Base-by-base conservation (phyloP, 2,113 vertebrate genomes). In the Gavia stellata region DNA sequence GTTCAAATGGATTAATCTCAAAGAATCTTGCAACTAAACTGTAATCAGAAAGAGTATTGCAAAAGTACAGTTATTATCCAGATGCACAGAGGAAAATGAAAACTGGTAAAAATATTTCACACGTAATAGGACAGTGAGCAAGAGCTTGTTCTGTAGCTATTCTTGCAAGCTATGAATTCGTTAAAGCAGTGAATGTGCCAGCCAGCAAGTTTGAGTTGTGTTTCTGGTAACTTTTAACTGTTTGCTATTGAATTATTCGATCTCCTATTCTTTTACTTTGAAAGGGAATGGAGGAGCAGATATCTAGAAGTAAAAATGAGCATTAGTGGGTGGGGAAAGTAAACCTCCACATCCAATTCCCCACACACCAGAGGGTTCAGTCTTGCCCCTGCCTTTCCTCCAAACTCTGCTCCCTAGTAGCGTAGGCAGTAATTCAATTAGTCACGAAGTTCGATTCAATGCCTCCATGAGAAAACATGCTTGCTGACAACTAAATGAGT, bases 1-100 rank as follows among this genome's bases (percentile, higher is more conserved):
- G 99, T 23, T 99, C 99, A 97, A 99, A 99, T 0, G 99, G 99
- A 91, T 58, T 99, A 5, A 98, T 59, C 84, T 99, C 98, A 94
- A 99, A 99, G 40, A 99, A 62, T 45, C 93, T 97, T 74, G 98
- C 99, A 16, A 97, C 2, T 18, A 99, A 96, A 55, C 99, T 99
- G 93, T 74, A 97, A 94, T 49, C 42, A 90, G 56, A 89, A 95
- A 90, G 47, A 63, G 52, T 1, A 71, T 6, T 47, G 50, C 31
- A 83, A 5, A 68, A 49, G 42, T 36, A 53, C 2, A 33, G 12
- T 70, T 25, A 66, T 71, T 63, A 72, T 29, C 26, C 52, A 71
- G 40, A 75, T 7, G 3, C 20, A 58, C 14, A 85, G 28, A 92
- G 52, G 50, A 72, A 84, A 61, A 86, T 0, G 3, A 81, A 44